These are phyloP conservation scores for Pandemis corylana DNA, from an alignment of 2,888 invertebrate genomes.

Conservation along the genomic window DNA sequence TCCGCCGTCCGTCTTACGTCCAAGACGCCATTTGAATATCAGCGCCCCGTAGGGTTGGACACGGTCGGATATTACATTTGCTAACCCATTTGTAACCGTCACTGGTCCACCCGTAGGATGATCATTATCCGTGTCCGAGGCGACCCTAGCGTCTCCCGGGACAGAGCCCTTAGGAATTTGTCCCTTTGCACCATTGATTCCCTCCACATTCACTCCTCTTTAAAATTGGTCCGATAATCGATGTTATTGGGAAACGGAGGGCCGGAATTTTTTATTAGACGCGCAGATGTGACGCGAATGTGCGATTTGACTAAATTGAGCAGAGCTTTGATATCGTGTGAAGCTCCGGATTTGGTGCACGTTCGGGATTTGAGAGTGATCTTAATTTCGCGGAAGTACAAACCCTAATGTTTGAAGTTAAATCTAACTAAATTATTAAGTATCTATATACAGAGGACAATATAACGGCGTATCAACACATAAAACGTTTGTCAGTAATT, in stretches of 20 bases:
- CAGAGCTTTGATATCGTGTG: constrained; percentile 15
- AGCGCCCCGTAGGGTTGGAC: constrained; percentile 61
- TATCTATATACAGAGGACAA: too few relatives aligned
- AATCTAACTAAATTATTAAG: too few relatives aligned
- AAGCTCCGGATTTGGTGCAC: not conserved
- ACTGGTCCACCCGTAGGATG: constrained; percentile 64
- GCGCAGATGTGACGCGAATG: constrained; percentile 51
- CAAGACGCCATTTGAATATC: constrained; percentile 74
- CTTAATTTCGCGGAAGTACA: not conserved
- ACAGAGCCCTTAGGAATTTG: constrained; percentile 67
- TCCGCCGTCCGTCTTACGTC: constrained; percentile 55
- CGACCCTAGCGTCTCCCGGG: constrained; percentile 61
- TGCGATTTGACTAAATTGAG: constrained; percentile 40
- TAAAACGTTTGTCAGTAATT: too few relatives aligned
- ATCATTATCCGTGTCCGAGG: constrained; percentile 81
- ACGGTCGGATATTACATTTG: constrained; percentile 83
- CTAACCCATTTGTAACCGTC: constrained; percentile 83
- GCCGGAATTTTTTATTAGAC: constrained; percentile 57
- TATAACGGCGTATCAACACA: too few relatives aligned
- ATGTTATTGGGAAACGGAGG: constrained; percentile 63
- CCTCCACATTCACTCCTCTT: constrained; percentile 70
- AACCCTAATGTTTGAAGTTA: not conserved
- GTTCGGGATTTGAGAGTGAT: constrained; percentile 10
- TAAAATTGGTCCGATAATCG: constrained; percentile 76
- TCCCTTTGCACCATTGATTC: constrained; percentile 75